Percentiles rank a stretch among this genome's conserved stretches.
These are phyloP conservation scores for Mionectes olivaceus DNA, from an alignment of 2,797 vertebrate species.

Conservation along the genomic window DNA sequence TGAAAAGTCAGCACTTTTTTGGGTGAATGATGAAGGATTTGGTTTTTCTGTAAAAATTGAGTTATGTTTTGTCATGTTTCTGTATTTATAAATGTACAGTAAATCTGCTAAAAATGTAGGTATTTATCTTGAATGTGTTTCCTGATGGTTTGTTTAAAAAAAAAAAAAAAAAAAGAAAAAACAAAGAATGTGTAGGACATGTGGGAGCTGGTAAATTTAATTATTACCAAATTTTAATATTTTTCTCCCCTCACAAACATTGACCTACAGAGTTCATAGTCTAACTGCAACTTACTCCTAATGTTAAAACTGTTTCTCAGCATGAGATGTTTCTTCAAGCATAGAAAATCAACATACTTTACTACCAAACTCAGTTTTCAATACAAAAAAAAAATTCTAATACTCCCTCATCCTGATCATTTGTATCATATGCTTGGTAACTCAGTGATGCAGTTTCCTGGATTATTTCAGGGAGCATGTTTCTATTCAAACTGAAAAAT, in stretches of 20 bases:
- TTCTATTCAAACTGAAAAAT: conserved; percentile 64
- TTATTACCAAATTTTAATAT: conserved; percentile 56
- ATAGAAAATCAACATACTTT: conserved; percentile 37
- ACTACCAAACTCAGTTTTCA: conserved; percentile 64
- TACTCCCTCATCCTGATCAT: conserved; percentile 44
- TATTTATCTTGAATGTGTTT: conserved; percentile 67
- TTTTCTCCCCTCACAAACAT: conserved; percentile 71
- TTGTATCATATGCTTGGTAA: conserved; percentile 42
- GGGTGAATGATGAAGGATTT: conserved; percentile 62
- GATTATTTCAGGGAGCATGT: conserved; percentile 71
- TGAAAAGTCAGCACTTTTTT: conserved; percentile 84
- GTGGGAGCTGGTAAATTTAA: conserved; percentile 61
- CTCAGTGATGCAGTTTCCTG: conserved; percentile 58
- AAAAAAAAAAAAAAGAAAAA: neutral
- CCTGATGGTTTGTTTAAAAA: conserved; percentile 56
- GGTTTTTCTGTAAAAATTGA: conserved; percentile 52
- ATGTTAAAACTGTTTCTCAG: conserved; percentile 64
- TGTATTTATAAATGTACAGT: conserved; percentile 74
- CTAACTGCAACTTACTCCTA: conserved; percentile 65
- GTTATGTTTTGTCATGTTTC: conserved; percentile 72
- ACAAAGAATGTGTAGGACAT: conserved; percentile 24
- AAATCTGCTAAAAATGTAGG: conserved; percentile 61
- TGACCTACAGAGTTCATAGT: conserved; percentile 47
- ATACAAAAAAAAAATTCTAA: neutral
- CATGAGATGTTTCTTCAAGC: conserved; percentile 66